These are phyloP conservation scores for Atrichornis clamosus DNA, from an alignment of 2,113 vertebrate species.

Conservation along the genomic window DNA sequence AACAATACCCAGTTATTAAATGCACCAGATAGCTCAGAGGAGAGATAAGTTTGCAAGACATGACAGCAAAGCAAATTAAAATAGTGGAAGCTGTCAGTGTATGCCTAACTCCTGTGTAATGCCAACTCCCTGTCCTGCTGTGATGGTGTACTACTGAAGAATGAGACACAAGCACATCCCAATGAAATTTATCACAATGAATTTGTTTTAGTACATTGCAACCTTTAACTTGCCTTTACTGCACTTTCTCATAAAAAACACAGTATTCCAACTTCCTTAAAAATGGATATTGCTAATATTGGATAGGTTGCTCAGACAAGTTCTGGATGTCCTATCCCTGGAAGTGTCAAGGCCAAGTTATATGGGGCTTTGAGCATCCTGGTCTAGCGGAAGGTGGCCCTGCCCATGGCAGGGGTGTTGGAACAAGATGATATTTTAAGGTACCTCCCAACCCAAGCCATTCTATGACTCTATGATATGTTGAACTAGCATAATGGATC, in stretches of 20 bases:
- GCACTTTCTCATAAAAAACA: background rate
- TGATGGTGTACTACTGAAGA: background rate
- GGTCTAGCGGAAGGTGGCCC: background rate
- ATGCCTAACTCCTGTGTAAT: background rate
- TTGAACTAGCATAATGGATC: background rate
- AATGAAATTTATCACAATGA: background rate
- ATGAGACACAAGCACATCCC: background rate
- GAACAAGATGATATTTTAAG: background rate
- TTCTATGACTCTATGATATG: background rate
- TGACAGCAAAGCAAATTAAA: constrained; percentile 55
- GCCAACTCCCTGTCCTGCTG: background rate
- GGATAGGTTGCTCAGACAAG: background rate
- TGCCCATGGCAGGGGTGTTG: rapidly evolving
- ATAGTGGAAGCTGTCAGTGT: background rate
- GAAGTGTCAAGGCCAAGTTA: background rate
- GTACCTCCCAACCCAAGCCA: background rate
- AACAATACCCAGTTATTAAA: constrained; percentile 54
- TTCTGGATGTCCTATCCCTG: background rate
- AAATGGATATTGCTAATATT: background rate
- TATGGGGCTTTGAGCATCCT: background rate
- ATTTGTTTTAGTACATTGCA: background rate
- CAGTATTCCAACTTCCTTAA: background rate
- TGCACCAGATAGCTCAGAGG: background rate
- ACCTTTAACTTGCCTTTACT: background rate
- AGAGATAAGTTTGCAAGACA: constrained; percentile 23